These are phyloP conservation scores for Chrysopilus asiliformis DNA, from an alignment of 2,888 invertebrate genomes.

Conservation along the genomic window DNA sequence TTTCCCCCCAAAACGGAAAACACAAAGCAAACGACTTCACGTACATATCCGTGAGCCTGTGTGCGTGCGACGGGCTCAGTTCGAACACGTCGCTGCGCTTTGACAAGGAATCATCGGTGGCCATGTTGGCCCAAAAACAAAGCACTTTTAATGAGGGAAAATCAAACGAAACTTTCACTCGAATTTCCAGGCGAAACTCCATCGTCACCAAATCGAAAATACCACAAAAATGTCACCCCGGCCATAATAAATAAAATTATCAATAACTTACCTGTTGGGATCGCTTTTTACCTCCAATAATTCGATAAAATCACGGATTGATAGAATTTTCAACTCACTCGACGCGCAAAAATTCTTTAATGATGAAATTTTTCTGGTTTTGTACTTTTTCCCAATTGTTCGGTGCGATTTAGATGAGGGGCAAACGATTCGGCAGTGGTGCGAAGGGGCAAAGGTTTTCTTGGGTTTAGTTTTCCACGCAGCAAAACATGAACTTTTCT, in stretches of 20 bases:
- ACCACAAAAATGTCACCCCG: background rate
- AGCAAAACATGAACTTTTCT: too few relatives aligned
- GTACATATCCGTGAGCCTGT: too few relatives aligned
- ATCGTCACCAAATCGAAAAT: background rate
- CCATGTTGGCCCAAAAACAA: conserved; percentile 13
- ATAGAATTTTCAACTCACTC: conserved; percentile 9
- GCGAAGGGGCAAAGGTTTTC: background rate
- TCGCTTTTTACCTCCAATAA: conserved; percentile 3
- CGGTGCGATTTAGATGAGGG: background rate
- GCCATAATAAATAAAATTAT: background rate
- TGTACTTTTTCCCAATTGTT: conserved; percentile 6
- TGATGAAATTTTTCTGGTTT: conserved; percentile 10
- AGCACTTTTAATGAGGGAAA: conserved; percentile 7
- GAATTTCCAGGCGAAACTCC: conserved; percentile 3
- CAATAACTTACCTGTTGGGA: conserved; percentile 7
- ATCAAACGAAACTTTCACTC: conserved; percentile 11
- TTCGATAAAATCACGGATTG: conserved; percentile 4
- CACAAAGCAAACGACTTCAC: too few relatives aligned
- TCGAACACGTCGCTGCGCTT: background rate
- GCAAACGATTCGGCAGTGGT: background rate
- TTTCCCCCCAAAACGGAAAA: too few relatives aligned
- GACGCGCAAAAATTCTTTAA: conserved; percentile 13
- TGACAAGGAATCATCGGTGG: conserved; percentile 2
- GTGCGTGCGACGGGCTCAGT: background rate
- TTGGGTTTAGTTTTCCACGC: background rate